Base-by-base conservation (phyloP, 1,140 invertebrate genomes). In the Dreissena polymorpha region DNA sequence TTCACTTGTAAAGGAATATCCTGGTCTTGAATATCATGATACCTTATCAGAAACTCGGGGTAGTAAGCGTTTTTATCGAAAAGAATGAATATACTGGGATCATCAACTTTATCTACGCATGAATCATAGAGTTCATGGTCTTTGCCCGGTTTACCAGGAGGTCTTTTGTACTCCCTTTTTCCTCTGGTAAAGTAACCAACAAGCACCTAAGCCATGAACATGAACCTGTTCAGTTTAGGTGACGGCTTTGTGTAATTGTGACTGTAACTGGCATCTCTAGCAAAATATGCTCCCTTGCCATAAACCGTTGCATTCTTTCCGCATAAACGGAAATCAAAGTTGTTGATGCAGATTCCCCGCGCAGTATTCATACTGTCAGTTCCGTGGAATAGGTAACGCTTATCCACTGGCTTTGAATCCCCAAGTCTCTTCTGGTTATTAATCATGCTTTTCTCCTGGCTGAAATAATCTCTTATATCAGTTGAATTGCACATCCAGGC, bases 201-300 rank as follows among this genome's bases (percentile, higher is more conserved):
- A 63, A 91, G 71, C 14, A 91, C 91, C 18, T 71, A 74, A 18
- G 86, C 89, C 69, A 88, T 23, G 72, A 91, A 91, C 88, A 91
- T 87, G 69, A 86, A 79, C 60, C 84, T 85, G 27, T 69, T 63
- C 27, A 25, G 63, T 0, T 39, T 16, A 12, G 12, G 12, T 29
- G 50, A 39, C 0, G 51, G n/a, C n/a, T 81, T 78, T 0, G 89
- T 88, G 76, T 90, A 91, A 21, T 63, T 78, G 68, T 88, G 76
- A 14, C 87, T 86, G 67, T 88, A 89, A 10, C 74, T 83, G 14
- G 91, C 86, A 87, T 87, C 77, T 14, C 83, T 71, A 0, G 90
- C 88, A 72, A 92, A 92, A 72, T 92, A 92, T 27, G 85, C 85
- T 0, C 91, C 91, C 70, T 88, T 89, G 0, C 91, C 91, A 85